Evolutionary conservation across 2,113 vertebrate species (phyloP).

Genomic region (Gallinago media): DNA sequence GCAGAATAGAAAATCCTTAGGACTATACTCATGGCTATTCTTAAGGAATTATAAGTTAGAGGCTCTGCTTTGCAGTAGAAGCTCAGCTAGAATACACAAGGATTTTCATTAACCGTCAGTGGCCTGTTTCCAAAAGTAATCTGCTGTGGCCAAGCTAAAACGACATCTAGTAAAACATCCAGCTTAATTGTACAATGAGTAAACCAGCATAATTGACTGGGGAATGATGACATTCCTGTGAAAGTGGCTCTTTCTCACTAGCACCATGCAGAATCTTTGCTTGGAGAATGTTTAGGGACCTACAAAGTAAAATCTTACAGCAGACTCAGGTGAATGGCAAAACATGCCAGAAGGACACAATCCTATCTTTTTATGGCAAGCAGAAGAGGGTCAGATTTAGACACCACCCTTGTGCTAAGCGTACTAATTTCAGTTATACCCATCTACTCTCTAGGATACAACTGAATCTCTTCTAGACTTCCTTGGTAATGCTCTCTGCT

Average conservation of each 20-base stretch:
- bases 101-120: not conserved
- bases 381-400: not conserved
- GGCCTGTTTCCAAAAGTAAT: not conserved
- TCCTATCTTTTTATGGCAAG: not conserved
- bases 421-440: not conserved
- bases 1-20: not conserved
- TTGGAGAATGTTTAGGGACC: rapidly evolving
- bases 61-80: not conserved
- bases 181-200: not conserved
- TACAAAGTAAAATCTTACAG: not conserved
- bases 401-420: not conserved
- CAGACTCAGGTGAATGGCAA: not conserved
- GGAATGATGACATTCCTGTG: not conserved
- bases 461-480: not conserved
- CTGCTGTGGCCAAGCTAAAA: not conserved
- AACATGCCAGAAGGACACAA: not conserved
- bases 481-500: not conserved
- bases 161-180: not conserved
- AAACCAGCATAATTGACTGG: not conserved
- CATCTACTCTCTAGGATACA: not conserved
- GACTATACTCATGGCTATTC: not conserved
- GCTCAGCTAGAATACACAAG: not conserved
- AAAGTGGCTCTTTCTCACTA: not conserved
- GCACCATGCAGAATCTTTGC: not conserved
- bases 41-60: not conserved